A percentile compares a stretch with the other conserved stretches of the same genome.
These are phyloP conservation scores for Muscina levida DNA, from an alignment of 2,888 invertebrate genomes.

Conservation along the genomic window DNA sequence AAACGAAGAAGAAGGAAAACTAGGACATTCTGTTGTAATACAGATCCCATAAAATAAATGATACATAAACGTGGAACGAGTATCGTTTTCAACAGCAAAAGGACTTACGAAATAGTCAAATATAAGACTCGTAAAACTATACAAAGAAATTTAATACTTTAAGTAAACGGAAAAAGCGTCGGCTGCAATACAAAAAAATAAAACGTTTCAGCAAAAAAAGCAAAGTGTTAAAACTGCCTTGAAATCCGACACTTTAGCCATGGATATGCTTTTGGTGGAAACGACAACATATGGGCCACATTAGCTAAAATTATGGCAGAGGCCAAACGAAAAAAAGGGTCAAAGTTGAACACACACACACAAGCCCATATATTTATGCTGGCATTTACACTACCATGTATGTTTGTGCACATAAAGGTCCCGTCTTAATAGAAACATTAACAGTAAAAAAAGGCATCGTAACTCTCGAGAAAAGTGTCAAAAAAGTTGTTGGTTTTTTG, in stretches of 20 bases:
- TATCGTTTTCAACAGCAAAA: slow-evolving; percentile 2
- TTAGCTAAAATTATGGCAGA: slow-evolving; percentile 51
- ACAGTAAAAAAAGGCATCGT: slow-evolving; percentile 1
- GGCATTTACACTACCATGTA: neutral
- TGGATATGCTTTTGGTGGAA: slow-evolving; percentile 34
- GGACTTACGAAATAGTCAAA: neutral
- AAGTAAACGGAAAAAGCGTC: slow-evolving; percentile 45
- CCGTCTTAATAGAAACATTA: slow-evolving; percentile 28
- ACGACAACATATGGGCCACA: slow-evolving; percentile 60
- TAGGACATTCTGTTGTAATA: slow-evolving; percentile 37
- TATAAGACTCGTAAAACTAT: slow-evolving; percentile 25
- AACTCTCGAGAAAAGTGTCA: slow-evolving; percentile 42
- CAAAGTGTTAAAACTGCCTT: slow-evolving; percentile 9
- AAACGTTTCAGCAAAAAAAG: neutral
- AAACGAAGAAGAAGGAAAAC: neutral
- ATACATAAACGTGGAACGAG: slow-evolving; percentile 58
- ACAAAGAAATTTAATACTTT: slow-evolving; percentile 61
- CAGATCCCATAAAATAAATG: slow-evolving; percentile 61
- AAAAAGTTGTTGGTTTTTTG: slow-evolving; percentile 36
- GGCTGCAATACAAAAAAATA: neutral
- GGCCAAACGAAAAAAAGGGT: slow-evolving; percentile 12
- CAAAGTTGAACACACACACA: slow-evolving; percentile 17
- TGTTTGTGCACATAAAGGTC: neutral
- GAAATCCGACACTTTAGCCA: slow-evolving; percentile 15
- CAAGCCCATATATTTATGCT: too few species aligned